A percentile compares a stretch with the other conserved stretches of the same genome.
Evolutionary conservation across 2,113 vertebrate species (phyloP).

Genomic region (Cervus canadensis): DNA sequence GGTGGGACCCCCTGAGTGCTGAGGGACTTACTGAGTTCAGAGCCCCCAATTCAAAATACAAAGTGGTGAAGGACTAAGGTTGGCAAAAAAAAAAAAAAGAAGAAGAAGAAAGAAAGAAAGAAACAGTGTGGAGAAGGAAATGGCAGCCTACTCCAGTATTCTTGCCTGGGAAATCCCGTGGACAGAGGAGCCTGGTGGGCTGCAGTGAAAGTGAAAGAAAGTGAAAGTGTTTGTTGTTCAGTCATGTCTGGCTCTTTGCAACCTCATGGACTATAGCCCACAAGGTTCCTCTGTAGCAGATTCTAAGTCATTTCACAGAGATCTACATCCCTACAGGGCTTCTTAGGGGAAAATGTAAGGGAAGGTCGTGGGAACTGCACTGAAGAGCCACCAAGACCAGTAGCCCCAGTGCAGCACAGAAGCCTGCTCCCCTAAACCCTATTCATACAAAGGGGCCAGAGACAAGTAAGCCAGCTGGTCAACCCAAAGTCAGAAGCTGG

Average conservation of each 20-base stretch:
- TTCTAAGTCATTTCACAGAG: not conserved
- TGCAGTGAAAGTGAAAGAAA: not conserved
- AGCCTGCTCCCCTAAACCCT: not conserved
- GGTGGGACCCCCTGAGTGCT: accelerated
- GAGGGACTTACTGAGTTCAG: not conserved
- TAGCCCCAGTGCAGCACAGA: accelerated
- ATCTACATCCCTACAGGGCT: not conserved
- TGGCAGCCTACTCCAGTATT: not conserved
- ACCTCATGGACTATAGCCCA: not conserved
- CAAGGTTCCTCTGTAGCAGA: not conserved
- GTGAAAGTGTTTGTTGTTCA: not conserved
- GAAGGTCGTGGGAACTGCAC: accelerated
- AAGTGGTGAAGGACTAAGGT: not conserved
- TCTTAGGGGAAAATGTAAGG: not conserved
- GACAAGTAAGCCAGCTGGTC: not conserved
- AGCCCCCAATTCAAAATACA: not conserved
- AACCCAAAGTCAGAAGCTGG: not conserved
- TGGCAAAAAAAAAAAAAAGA: not conserved
- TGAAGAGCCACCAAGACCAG: not conserved
- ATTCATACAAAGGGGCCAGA: not conserved
- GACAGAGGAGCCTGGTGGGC: not conserved
- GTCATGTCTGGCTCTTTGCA: not conserved
- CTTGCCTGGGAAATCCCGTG: not conserved
- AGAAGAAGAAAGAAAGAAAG: not conserved
- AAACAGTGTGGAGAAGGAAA: not conserved